Conservation (phyloP, 2,888 invertebrate genomes). For the Steinernema hermaphroditum region DNA sequence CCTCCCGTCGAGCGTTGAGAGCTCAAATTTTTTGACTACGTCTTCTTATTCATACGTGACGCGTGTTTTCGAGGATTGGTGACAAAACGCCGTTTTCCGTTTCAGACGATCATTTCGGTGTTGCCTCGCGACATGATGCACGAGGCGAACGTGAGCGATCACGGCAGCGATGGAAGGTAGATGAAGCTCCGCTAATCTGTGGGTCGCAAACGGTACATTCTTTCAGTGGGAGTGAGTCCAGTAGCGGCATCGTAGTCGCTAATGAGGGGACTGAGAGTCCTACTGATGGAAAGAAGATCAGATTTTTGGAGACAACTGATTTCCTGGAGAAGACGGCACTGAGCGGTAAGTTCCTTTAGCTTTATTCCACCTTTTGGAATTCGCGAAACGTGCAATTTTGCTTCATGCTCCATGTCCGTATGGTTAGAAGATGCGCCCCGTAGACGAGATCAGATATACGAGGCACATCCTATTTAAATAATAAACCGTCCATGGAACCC, state of each 20-base stretch:
- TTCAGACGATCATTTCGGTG: constrained; percentile 16
- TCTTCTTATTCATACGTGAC: constrained; percentile 1
- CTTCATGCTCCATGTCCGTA: too few species aligned
- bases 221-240: constrained; percentile 22
- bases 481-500: too few species aligned
- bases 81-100: neutral
- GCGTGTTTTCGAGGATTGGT: too few species aligned
- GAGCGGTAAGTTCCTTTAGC: neutral
- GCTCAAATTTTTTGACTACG: neutral
- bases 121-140: constrained; percentile 4
- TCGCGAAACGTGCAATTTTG: neutral
- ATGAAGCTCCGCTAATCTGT: too few species aligned
- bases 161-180: constrained; percentile 11
- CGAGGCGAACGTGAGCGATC: neutral
- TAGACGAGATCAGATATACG: too few species aligned
- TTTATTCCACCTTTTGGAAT: neutral
- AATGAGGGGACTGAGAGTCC: neutral
- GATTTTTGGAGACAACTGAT: constrained; percentile 9
- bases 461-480: too few species aligned
- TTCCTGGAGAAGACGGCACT: neutral
- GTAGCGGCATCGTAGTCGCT: neutral
- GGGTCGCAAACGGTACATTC: neutral
- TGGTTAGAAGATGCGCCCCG: too few species aligned
- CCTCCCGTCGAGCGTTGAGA: neutral
- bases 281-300: neutral